phyloP scores from a whole-genome alignment of 2,113 vertebrate genomes.

The Raphicerus campestris region DNA sequence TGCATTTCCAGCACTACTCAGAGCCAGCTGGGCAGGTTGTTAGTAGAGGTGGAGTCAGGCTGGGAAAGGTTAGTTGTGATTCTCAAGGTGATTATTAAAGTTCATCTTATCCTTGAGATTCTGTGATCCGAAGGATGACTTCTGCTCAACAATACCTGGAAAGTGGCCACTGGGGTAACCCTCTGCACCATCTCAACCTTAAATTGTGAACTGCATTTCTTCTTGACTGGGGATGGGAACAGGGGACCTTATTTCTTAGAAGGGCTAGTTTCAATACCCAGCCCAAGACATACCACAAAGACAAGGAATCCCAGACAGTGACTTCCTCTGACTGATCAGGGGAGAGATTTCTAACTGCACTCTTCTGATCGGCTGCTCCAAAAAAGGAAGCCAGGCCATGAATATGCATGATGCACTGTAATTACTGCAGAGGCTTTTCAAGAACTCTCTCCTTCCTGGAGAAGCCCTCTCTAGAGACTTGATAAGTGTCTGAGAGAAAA shows the following conservation, averaged over 20 bases:
- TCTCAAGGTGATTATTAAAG: neutral
- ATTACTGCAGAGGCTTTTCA: conserved; percentile 57
- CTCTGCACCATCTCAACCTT: neutral
- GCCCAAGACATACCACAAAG: neutral
- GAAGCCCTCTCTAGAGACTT: conserved; percentile 58
- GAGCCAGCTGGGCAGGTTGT: neutral
- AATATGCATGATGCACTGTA: conserved; percentile 56
- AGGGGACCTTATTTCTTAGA: neutral
- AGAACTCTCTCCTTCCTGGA: conserved; percentile 29
- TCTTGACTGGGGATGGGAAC: neutral
- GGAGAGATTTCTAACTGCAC: neutral
- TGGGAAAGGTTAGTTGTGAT: neutral
- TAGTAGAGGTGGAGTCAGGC: neutral
- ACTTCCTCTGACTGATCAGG: conserved; percentile 35
- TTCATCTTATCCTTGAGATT: neutral
- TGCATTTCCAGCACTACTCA: neutral
- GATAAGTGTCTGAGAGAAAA: conserved; percentile 52
- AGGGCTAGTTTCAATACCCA: neutral
- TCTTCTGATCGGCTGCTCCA: conserved; percentile 26
- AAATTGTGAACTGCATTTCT: neutral
- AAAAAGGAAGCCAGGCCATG: neutral
- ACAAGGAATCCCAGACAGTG: neutral
- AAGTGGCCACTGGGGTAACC: neutral
- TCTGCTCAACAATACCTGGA: neutral
- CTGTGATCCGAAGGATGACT: neutral